Percentiles rank a stretch among this genome's conserved stretches.
These are phyloP conservation scores for Chloroceryle inda DNA, from an alignment of 2,797 vertebrate species.

Conservation along the genomic window DNA sequence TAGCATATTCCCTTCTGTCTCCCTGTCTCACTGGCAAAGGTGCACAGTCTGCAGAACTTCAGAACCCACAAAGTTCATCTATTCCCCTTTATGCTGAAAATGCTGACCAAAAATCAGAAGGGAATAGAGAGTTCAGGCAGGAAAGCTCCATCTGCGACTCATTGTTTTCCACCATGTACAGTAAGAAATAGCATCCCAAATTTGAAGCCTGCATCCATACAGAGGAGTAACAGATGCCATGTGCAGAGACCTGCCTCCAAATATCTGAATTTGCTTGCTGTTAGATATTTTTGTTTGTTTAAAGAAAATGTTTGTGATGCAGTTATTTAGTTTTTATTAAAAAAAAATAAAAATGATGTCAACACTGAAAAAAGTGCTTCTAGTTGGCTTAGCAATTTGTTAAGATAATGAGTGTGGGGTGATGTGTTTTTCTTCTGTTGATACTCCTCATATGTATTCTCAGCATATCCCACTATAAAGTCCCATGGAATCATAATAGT, in stretches of 20 bases:
- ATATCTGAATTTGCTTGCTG: neutral
- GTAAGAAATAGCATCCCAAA: neutral
- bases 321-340: neutral
- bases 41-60: constrained; percentile 13
- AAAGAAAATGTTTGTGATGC: neutral
- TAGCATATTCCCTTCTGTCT: neutral
- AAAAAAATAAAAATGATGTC: neutral
- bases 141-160: constrained; percentile 22
- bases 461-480: neutral
- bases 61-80: neutral
- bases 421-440: neutral
- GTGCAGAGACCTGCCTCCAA: neutral
- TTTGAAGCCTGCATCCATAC: neutral
- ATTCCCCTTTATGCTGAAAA: constrained; percentile 12
- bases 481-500: constrained; percentile 17
- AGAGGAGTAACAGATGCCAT: neutral
- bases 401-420: neutral
- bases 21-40: fast-evolving
- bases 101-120: constrained; percentile 47
- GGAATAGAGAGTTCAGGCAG: constrained; percentile 42
- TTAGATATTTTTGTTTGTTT: neutral
- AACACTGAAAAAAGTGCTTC: neutral
- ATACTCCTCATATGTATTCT: constrained; percentile 39
- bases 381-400: neutral
- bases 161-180: neutral